Evolutionary conservation across 2,888 invertebrate species (phyloP), one percentile per base, ranked within the genome.

Genomic region (Chirona hameri): DNA sequence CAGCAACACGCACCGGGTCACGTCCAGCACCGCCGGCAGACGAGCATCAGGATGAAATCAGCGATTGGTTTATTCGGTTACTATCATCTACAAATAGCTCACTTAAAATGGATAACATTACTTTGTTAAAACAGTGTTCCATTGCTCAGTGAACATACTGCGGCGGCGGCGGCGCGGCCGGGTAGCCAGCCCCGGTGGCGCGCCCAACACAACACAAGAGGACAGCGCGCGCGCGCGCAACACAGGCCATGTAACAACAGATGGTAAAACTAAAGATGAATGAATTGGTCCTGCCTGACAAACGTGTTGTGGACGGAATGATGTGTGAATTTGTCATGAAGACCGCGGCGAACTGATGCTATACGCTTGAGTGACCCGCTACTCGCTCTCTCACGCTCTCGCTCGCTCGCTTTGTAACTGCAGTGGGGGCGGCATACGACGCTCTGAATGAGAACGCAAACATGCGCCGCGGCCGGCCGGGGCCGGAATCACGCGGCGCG

Each of bases 91-190:
- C 76, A 46, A 76, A 46, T 76, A 76, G 76, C 76, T 76, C 76
- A 76, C 76, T 76, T 76, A 76, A 76, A 76, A 76, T 76, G 76
- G 76, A 76, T 76, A 76, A 76, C 76, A 76, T 76, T 76, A 76
- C 76, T 21, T 76, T 27, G 76, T 76, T 76, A 76, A 76, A 76
- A 76, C 76, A 24, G 76, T 46, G 76, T 76, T 39, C 76, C 76
- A 76, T 76, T 46, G 76, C 46, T 46, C 12, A 46, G 76, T 76
- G 76, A 39, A 24, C 55, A 80, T 52, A 52, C 27, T n/a, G 76
- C 46, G 76, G 24, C 31, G 76, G 12, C 15, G 39, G 29, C 14
- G 46, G 46, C 24, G 39, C 46, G 24, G 24, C 27, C 24, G 76
- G 46, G 24, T 9, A 76, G 21, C 76, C 76, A 76, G 76, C 76